Conservation (phyloP, 1,140 invertebrate genomes). For the Paramacrobiotus metropolitanus region DNA sequence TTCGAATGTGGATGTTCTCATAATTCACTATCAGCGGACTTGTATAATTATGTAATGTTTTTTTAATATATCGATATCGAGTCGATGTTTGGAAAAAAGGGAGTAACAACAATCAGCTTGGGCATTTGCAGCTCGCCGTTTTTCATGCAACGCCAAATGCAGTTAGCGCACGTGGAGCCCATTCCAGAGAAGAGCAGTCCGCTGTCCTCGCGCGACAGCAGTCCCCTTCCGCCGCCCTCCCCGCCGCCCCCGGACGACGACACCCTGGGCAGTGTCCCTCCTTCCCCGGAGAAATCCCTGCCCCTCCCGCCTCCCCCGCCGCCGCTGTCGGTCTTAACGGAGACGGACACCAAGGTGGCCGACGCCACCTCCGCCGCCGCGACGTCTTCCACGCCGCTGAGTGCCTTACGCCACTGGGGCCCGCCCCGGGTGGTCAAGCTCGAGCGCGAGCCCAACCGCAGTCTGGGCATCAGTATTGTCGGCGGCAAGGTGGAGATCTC, state of each 20-base stretch:
- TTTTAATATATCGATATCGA: no score
- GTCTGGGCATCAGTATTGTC: constrained; percentile 85
- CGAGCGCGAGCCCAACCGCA: constrained; percentile 39
- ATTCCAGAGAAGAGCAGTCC: constrained; percentile 8
- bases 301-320: constrained; percentile 9
- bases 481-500: constrained; percentile 58
- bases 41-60: no score
- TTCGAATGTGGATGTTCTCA: no score
- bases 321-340: constrained; percentile 5
- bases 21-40: no score
- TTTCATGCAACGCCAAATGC: constrained; percentile 10
- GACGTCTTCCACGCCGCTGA: no score
- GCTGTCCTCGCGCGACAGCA: no score
- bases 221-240: no score
- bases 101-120: no score
- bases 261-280: no score
- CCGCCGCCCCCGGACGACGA: neutral
- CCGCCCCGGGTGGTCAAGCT: constrained; percentile 46
- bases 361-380: no score
- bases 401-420: constrained; percentile 47
- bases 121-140: constrained; percentile 5
- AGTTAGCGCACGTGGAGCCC: constrained; percentile 14
- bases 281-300: neutral
- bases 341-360: no score
- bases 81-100: no score